Conservation (phyloP, 2,113 vertebrate species). For the Oncorhynchus tshawytscha region DNA sequence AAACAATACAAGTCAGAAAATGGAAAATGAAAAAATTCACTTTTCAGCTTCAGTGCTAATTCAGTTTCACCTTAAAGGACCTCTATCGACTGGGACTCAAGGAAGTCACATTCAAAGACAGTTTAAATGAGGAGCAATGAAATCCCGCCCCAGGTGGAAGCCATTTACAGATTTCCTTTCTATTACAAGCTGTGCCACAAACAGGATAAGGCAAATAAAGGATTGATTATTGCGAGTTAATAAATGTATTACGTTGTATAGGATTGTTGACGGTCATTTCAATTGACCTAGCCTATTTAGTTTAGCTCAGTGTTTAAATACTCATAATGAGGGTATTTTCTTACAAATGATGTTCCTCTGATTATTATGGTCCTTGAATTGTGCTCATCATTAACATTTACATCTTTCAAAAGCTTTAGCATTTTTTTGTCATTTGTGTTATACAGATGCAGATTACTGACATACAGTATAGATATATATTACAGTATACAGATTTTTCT, state of each 20-base stretch:
- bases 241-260: conserved; percentile 23
- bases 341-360: background rate
- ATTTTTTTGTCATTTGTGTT: background rate
- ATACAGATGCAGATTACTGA: background rate
- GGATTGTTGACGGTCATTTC: conserved; percentile 29
- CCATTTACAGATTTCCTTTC: conserved; percentile 47
- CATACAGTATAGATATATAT: background rate
- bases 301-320: conserved; percentile 5
- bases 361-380: background rate
- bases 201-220: conserved; percentile 29
- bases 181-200: conserved; percentile 23
- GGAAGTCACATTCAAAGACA: conserved; percentile 7
- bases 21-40: no score
- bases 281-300: conserved; percentile 19
- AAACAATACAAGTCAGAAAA: background rate
- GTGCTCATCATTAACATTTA: background rate
- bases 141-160: conserved; percentile 37
- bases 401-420: background rate
- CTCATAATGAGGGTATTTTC: conserved; percentile 12
- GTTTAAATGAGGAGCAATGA: background rate
- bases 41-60: background rate
- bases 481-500: no score
- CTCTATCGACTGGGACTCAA: conserved; percentile 25
- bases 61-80: conserved; percentile 16
- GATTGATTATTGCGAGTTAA: conserved; percentile 53